Base-by-base conservation (phyloP, 2,113 vertebrate genomes). In the Lycaon pictus region DNA sequence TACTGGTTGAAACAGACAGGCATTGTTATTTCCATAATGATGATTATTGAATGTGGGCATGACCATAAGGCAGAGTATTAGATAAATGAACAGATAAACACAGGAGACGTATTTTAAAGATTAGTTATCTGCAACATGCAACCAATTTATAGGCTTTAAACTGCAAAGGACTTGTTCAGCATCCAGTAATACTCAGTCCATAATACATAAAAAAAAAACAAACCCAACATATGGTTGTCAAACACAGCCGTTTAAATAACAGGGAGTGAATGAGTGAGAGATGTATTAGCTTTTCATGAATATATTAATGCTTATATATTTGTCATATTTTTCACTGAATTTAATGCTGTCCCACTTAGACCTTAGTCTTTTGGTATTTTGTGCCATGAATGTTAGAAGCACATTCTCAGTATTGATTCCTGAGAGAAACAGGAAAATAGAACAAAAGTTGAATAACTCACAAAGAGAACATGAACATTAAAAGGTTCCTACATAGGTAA, bases 31-130 rank as follows among this genome's bases (percentile, higher is more conserved):
- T 96, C 62, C 55, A 71, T 95, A 96, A 94, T 85, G 76, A 95
- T 96, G 79, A 92, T 86, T 96, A 43, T 65, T 65, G 69, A 96
- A 95, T 69, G 43, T 65, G n/a, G 69, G 48, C n/a, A 96, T 37
- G 63, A 86, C 43, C 96, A 97, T 97, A 98, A 80, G 90, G 95
- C 58, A 94, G 96, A 48, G 77, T 27, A 81, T 60, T 96, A 90
- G 93, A 95, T 97, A 94, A 93, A 53, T 96, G 97, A 96, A 90
- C 80, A 96, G 88, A 69, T 97, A 92, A 43, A 92, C 92, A 86
- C 69, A 84, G 8, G 92, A 97, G 90, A 92, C 23, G 12, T 35
- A 93, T 92, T 84, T 96, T 97, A 87, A 95, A 93, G 87, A 92
- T 90, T 92, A 67, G 29, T 93, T 83, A 32, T 90, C 27, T 84